Conservation (phyloP, 2,113 vertebrate genomes). For the Indicator maculatus region DNA sequence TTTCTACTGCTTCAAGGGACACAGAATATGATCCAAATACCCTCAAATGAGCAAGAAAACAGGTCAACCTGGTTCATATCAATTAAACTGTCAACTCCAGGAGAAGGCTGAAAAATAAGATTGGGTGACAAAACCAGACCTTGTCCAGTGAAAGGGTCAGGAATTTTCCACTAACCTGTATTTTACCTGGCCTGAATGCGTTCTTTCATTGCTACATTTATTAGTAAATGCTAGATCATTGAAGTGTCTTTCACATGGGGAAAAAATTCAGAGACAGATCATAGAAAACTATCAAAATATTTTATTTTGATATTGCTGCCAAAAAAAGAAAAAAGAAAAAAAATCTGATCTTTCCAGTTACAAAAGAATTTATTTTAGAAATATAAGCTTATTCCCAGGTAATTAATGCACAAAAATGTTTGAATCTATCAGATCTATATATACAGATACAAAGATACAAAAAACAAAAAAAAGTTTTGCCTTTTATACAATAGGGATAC, state of each 20-base stretch:
- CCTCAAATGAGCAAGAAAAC: slow-evolving; percentile 30
- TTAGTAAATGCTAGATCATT: neutral
- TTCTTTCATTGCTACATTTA: neutral
- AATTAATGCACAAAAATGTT: slow-evolving; percentile 1
- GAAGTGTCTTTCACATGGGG: neutral
- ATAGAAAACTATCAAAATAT: neutral
- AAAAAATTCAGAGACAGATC: neutral
- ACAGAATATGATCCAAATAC: slow-evolving; percentile 52
- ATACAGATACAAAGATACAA: neutral
- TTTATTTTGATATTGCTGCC: neutral
- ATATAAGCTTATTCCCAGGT: neutral
- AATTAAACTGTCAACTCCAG: slow-evolving; percentile 45
- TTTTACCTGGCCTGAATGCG: neutral
- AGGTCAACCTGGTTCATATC: slow-evolving; percentile 50
- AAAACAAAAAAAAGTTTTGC: slow-evolving; percentile 3
- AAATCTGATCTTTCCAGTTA: neutral
- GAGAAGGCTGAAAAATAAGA: slow-evolving; percentile 20
- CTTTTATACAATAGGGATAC: neutral
- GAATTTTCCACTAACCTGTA: slow-evolving; percentile 25
- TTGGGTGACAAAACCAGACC: slow-evolving; percentile 21
- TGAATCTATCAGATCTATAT: neutral
- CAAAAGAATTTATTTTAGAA: neutral
- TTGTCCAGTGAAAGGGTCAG: neutral
- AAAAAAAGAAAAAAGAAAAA: neutral
- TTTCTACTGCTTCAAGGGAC: slow-evolving; percentile 62